phyloP scores from a whole-genome alignment of 2,888 invertebrate species.

The Heliconius aoede region DNA sequence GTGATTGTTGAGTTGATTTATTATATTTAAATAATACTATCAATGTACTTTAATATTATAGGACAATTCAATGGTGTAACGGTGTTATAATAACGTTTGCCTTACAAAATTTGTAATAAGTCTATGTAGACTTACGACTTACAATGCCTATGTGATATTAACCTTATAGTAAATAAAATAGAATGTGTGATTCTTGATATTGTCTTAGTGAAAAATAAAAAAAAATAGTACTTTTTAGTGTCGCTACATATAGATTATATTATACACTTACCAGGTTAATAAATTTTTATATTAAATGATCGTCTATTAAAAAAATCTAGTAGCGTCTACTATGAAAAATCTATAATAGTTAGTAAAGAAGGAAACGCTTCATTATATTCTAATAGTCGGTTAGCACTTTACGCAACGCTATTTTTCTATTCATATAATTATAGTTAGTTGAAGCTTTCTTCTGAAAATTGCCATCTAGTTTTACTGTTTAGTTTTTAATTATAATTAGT shows the following conservation, averaged over 20 bases:
- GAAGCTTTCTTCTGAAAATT: constrained; percentile 1
- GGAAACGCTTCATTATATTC: neutral
- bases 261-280: neutral
- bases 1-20: constrained; percentile 35
- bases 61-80: neutral
- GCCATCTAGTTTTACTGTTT: neutral
- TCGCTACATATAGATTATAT: no score
- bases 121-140: neutral
- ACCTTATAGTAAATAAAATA: neutral
- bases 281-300: neutral
- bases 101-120: no score
- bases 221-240: neutral
- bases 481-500: neutral
- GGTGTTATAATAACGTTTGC: neutral
- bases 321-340: neutral
- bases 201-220: neutral
- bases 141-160: neutral
- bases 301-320: no score
- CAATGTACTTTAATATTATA: neutral
- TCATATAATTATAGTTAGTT: constrained; percentile 11
- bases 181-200: neutral
- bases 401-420: neutral
- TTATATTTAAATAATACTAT: neutral
- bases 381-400: constrained; percentile 2
- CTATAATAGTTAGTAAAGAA: neutral